A percentile compares a stretch with the other conserved stretches of the same genome.
Evolutionary conservation across 2,113 vertebrate species (phyloP).

Genomic region (Sinosuthora webbiana): DNA sequence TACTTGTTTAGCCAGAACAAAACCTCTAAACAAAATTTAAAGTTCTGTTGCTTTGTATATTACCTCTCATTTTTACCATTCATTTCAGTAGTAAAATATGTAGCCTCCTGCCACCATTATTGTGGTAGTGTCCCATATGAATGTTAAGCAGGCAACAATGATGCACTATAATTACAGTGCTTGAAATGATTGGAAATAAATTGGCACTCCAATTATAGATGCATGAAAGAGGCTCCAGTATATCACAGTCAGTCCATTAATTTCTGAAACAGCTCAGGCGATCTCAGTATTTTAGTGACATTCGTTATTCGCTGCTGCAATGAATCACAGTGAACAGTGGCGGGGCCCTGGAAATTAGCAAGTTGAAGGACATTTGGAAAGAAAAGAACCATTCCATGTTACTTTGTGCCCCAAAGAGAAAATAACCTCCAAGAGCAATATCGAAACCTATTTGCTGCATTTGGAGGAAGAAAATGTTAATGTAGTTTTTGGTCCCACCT

Average conservation of each 20-base stretch:
- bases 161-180: constrained; percentile 80
- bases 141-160: constrained; percentile 76
- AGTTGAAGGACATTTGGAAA: constrained; percentile 60
- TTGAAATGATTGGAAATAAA: constrained; percentile 83
- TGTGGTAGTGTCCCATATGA: constrained; percentile 66
- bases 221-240: constrained; percentile 71
- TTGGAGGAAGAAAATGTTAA: constrained; percentile 6
- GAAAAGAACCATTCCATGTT: not conserved
- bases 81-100: constrained; percentile 63
- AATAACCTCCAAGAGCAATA: not conserved
- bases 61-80: constrained; percentile 51
- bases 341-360: constrained; percentile 41
- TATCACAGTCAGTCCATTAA: constrained; percentile 80
- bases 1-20: not conserved
- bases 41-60: constrained; percentile 28
- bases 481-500: not conserved
- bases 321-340: constrained; percentile 61
- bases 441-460: not conserved
- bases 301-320: constrained; percentile 58
- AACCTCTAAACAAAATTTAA: constrained; percentile 47
- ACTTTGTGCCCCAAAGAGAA: not conserved
- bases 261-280: constrained; percentile 75
- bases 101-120: constrained; percentile 61
- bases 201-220: constrained; percentile 80
- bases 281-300: constrained; percentile 67